These are phyloP conservation scores for Poeciliopsis presidionis DNA, from an alignment of 2,797 vertebrate genomes.

Conservation along the genomic window DNA sequence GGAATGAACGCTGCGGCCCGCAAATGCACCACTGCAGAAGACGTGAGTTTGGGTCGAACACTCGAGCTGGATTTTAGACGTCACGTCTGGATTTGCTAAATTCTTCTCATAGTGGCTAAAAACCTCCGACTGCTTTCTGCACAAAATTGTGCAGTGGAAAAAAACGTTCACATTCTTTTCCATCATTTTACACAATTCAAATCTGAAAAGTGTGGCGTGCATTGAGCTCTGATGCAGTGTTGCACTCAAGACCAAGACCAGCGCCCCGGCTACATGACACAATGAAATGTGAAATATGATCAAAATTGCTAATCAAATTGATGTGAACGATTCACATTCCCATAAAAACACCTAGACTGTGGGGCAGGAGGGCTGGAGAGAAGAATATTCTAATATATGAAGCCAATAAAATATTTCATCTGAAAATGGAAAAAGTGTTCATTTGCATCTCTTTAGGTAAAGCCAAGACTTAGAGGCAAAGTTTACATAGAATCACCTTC, in stretches of 20 bases:
- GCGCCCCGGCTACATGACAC: too few relatives aligned
- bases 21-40: slow-evolving; percentile 19
- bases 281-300: too few relatives aligned
- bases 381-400: not conserved
- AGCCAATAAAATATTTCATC: not conserved
- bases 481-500: too few relatives aligned
- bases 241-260: too few relatives aligned
- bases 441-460: too few relatives aligned
- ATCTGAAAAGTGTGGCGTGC: not conserved
- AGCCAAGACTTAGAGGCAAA: too few relatives aligned
- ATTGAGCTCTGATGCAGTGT: too few relatives aligned
- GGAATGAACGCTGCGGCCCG: slow-evolving; percentile 7
- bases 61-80: slow-evolving; percentile 12
- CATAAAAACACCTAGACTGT: too few relatives aligned
- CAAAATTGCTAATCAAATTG: too few relatives aligned
- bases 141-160: not conserved
- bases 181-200: not conserved
- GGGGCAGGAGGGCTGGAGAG: too few relatives aligned
- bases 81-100: not conserved
- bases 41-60: slow-evolving; percentile 11
- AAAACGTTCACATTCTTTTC: not conserved
- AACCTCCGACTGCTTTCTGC: too few relatives aligned
- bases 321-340: too few relatives aligned
- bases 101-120: not conserved
- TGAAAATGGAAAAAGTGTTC: not conserved